Conservation (phyloP, 2,888 invertebrate genomes). For the Tridacna crocea region DNA sequence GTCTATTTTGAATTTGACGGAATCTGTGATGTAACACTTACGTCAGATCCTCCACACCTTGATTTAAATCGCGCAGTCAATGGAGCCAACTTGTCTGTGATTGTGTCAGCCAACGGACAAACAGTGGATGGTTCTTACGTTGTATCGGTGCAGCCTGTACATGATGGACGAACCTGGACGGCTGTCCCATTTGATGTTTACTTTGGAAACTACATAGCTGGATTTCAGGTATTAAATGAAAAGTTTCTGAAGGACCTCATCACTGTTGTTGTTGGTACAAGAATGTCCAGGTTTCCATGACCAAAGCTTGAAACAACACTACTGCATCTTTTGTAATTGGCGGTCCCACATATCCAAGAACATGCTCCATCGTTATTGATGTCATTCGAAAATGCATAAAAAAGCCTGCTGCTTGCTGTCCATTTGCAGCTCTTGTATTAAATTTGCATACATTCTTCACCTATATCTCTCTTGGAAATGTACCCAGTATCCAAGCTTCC, state of each 20-base stretch:
- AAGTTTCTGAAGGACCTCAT: not conserved
- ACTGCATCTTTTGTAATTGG: too few species aligned
- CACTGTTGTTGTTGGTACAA: too few species aligned
- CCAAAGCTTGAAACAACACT: too few species aligned
- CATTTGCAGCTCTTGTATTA: too few species aligned
- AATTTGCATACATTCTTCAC: too few species aligned
- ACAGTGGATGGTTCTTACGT: conserved; percentile 14
- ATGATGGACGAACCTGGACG: conserved; percentile 27
- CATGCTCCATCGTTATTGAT: too few species aligned
- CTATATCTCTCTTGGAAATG: too few species aligned
- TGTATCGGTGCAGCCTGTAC: conserved; percentile 26
- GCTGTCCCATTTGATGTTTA: conserved; percentile 31
- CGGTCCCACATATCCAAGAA: too few species aligned
- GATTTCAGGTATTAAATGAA: conserved; percentile 36
- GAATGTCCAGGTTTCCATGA: too few species aligned
- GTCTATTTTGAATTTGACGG: conserved; percentile 49
- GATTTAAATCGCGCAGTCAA: not conserved
- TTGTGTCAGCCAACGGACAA: conserved; percentile 22
- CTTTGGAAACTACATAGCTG: conserved; percentile 45
- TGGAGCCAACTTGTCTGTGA: conserved; percentile 34
- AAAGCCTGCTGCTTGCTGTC: too few species aligned
- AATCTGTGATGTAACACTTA: conserved; percentile 39
- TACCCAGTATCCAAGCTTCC: too few species aligned
- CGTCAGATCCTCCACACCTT: conserved; percentile 25
- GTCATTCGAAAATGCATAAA: too few species aligned